These are phyloP conservation scores for Centrocercus urophasianus DNA, from an alignment of 2,113 vertebrate species.

Conservation along the genomic window DNA sequence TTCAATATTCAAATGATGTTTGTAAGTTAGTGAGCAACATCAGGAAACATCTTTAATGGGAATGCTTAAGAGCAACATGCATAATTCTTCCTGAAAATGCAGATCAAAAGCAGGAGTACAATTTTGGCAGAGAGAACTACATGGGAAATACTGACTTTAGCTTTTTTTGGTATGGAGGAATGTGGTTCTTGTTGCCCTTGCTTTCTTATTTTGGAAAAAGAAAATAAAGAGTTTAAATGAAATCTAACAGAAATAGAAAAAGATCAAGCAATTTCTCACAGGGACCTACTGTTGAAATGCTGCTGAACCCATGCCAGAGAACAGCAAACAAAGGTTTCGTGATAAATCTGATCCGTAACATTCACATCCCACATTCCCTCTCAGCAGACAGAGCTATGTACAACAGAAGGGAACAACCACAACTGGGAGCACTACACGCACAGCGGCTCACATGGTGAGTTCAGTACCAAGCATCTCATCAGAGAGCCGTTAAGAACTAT, in stretches of 20 bases:
- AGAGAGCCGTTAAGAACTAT: background rate
- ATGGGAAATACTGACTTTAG: background rate
- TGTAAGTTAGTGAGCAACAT: background rate
- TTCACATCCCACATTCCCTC: background rate
- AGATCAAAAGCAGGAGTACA: background rate
- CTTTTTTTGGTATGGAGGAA: background rate
- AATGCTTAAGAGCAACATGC: background rate
- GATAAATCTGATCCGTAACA: background rate
- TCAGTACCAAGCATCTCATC: background rate
- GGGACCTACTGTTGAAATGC: background rate
- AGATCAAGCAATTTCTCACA: background rate
- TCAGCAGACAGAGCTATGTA: background rate
- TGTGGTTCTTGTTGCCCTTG: background rate
- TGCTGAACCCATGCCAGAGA: accelerated
- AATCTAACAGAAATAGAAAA: background rate
- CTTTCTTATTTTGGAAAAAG: background rate
- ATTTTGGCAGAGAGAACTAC: background rate
- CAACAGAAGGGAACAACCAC: background rate
- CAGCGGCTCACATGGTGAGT: background rate
- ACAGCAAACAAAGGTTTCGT: background rate
- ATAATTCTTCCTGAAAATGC: background rate
- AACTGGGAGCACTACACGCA: background rate
- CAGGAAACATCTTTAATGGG: background rate
- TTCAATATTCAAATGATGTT: background rate
- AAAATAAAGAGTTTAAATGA: background rate